Evolutionary conservation across 2,113 vertebrate genomes (phyloP).

Genomic region (Crotalus tigris): DNA sequence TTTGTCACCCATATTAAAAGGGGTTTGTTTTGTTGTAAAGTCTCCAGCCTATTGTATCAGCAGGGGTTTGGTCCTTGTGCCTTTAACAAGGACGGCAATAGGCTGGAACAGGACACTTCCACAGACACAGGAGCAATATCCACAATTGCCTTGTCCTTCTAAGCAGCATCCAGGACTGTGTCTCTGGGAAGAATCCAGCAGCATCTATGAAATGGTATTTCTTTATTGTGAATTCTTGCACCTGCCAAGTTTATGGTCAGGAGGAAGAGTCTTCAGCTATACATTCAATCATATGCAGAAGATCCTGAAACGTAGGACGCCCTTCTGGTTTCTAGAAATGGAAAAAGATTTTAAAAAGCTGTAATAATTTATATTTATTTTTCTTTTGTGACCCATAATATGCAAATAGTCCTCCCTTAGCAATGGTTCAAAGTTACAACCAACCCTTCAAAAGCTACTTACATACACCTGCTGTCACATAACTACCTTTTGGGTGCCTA

Average conservation of each 20-base stretch:
- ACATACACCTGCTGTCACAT: neutral
- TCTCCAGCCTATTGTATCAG: no score
- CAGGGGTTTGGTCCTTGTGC: no score
- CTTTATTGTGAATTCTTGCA: conserved; percentile 14
- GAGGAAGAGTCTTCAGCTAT: conserved; percentile 71
- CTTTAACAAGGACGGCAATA: no score
- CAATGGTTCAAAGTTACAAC: neutral
- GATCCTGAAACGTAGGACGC: conserved; percentile 72
- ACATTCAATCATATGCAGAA: conserved; percentile 69
- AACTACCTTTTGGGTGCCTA: neutral
- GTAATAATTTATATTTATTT: neutral
- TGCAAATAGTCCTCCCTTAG: neutral
- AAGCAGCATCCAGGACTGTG: conserved; percentile 4
- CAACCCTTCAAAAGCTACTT: neutral
- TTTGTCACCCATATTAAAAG: no score
- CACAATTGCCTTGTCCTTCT: neutral
- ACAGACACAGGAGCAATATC: neutral
- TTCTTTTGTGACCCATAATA: neutral
- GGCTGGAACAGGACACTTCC: no score
- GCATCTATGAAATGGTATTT: neutral
- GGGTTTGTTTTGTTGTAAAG: no score
- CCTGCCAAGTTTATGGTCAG: conserved; percentile 54
- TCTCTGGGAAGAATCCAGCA: neutral
- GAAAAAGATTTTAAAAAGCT: conserved; percentile 5
- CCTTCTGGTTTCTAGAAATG: conserved; percentile 74